Conservation (phyloP, 1,140 invertebrate species). For the Thrips palmi region DNA sequence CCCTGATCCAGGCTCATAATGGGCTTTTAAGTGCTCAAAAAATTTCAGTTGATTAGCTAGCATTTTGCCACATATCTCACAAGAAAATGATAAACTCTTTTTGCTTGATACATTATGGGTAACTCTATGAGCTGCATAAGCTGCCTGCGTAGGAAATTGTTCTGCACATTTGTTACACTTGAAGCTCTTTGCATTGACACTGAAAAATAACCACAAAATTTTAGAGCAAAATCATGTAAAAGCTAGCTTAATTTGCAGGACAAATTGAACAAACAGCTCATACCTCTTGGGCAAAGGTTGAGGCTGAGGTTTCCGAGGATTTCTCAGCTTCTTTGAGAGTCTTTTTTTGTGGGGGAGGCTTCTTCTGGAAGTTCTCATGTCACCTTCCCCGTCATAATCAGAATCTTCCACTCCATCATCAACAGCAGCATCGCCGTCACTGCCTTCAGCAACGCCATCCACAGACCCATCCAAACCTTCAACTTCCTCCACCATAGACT, state of each 20-base stretch:
- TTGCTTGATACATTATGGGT: constrained; percentile 10
- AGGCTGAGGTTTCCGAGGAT: constrained; percentile 15
- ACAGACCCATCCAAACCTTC: too few species aligned
- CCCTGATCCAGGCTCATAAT: constrained; percentile 67
- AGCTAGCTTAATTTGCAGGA: not conserved
- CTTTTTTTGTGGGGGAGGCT: constrained; percentile 46
- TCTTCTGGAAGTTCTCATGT: constrained; percentile 26
- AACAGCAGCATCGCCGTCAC: too few species aligned
- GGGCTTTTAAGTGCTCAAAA: constrained; percentile 59
- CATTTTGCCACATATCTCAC: constrained; percentile 42
- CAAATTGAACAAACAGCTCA: not conserved
- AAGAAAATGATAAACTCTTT: constrained; percentile 27
- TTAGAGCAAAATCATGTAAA: too few species aligned
- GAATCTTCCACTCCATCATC: too few species aligned
- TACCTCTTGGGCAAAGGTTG: not conserved
- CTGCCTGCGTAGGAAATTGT: constrained; percentile 19
- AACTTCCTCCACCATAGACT: too few species aligned
- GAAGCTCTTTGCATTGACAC: constrained; percentile 18
- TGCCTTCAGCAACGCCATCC: too few species aligned
- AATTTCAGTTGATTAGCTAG: constrained; percentile 52
- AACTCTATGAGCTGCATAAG: constrained; percentile 17
- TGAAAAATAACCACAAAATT: too few species aligned
- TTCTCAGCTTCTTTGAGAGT: constrained; percentile 38
- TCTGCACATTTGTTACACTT: constrained; percentile 24
- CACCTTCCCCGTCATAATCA: constrained; percentile 17